A percentile compares a stretch with the other conserved stretches of the same genome.
These are phyloP conservation scores for Heliothis subflexa DNA, from an alignment of 1,140 invertebrate genomes.

Conservation along the genomic window DNA sequence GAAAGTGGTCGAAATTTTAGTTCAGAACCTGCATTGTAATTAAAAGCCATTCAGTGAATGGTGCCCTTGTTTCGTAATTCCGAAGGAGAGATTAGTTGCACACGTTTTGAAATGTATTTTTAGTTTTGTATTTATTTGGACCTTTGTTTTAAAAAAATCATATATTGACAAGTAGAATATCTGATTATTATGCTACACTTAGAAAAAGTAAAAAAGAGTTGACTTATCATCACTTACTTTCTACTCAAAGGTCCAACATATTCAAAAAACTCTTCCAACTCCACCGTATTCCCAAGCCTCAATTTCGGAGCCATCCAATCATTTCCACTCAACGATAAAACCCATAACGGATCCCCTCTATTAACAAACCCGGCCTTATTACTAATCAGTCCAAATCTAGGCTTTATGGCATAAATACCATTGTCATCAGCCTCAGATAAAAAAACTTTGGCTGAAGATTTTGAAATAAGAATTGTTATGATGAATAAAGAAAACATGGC, in stretches of 20 bases:
- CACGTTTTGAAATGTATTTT: too few species aligned
- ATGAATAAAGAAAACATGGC: constrained; percentile 23
- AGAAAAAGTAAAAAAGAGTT: neutral
- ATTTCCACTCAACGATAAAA: constrained; percentile 56
- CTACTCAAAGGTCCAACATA: constrained; percentile 24
- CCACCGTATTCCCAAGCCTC: constrained; percentile 3
- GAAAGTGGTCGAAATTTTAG: neutral
- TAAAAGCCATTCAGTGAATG: neutral
- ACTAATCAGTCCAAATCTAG: neutral
- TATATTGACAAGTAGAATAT: neutral
- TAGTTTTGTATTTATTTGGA: too few species aligned
- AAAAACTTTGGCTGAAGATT: constrained; percentile 1
- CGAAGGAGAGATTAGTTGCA: too few species aligned
- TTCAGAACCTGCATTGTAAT: neutral
- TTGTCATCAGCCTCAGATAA: neutral
- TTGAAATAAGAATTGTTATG: constrained; percentile 12
- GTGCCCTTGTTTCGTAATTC: neutral
- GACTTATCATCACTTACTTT: constrained; percentile 38
- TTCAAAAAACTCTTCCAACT: constrained; percentile 30
- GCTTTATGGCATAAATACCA: neutral
- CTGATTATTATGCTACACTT: neutral
- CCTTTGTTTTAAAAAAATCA: too few species aligned
- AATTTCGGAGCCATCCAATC: constrained; percentile 12
- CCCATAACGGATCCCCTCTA: constrained; percentile 51
- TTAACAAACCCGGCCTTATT: neutral